A percentile compares a stretch with the other conserved stretches of the same genome.
Evolutionary conservation across 2,888 invertebrate species (phyloP).

Genomic region (Scaptomyza parva): DNA sequence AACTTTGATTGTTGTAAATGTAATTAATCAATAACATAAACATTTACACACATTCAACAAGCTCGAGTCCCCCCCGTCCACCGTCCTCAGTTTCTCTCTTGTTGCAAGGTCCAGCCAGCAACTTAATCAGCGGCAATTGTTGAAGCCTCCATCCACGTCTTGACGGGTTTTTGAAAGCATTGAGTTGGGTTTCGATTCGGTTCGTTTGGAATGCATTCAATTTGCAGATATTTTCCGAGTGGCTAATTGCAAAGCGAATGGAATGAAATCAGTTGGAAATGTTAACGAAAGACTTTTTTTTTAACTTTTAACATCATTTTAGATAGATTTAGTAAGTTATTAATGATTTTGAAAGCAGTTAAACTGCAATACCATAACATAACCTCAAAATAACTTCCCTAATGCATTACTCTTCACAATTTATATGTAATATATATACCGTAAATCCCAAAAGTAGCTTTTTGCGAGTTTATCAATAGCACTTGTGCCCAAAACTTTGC

Average conservation of each 20-base stretch:
- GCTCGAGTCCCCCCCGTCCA: conserved; percentile 9
- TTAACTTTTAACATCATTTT: too few species aligned
- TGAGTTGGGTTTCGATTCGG: conserved; percentile 2
- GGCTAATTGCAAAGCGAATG: conserved; percentile 15
- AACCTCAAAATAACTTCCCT: too few species aligned
- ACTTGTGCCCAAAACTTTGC: conserved; percentile 37
- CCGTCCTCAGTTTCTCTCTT: background rate
- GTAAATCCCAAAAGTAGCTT: background rate
- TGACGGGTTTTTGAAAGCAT: too few species aligned
- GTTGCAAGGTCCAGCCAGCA: conserved; percentile 27
- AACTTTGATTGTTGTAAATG: conserved; percentile 78
- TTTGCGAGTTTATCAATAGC: conserved; percentile 7
- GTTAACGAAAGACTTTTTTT: too few species aligned
- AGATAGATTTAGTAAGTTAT: too few species aligned
- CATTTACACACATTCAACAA: conserved; percentile 55
- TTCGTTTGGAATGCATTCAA: conserved; percentile 5
- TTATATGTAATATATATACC: background rate
- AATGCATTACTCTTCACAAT: background rate
- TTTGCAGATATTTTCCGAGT: background rate
- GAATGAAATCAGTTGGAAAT: too few species aligned
- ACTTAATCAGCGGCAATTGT: conserved; percentile 67
- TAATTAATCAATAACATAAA: conserved; percentile 80
- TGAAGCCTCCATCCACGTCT: conserved; percentile 12
- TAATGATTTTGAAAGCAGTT: too few species aligned
- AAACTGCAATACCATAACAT: too few species aligned